A percentile compares a stretch with the other conserved stretches of the same genome.
These are phyloP conservation scores for Tetragonula clypearis DNA, from an alignment of 1,140 invertebrate genomes.

Conservation along the genomic window DNA sequence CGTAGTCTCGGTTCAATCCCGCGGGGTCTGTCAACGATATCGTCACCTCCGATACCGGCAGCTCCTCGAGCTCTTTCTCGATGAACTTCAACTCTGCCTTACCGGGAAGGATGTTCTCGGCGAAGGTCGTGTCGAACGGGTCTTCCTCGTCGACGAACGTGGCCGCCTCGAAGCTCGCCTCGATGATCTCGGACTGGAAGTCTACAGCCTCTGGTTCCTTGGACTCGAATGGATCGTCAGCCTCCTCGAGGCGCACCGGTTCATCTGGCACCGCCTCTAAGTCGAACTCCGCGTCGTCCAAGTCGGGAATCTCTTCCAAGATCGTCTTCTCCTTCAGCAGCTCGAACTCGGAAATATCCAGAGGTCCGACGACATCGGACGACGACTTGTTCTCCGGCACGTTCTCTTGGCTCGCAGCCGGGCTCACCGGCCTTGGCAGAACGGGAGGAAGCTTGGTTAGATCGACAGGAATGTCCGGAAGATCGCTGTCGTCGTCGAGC, in stretches of 20 bases:
- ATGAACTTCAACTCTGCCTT: conserved; percentile 85
- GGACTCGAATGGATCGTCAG: conserved; percentile 75
- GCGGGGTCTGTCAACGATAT: conserved; percentile 77
- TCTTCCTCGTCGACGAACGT: conserved; percentile 84
- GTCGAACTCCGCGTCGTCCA: conserved; percentile 81
- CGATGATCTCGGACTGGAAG: conserved; percentile 74
- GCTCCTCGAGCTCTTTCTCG: conserved; percentile 83
- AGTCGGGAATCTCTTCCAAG: conserved; percentile 78
- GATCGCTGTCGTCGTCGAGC: conserved; percentile 87
- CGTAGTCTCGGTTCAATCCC: conserved; percentile 82
- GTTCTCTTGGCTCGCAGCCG: conserved; percentile 42
- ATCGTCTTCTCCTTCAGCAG: conserved; percentile 76
- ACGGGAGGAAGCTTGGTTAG: conserved; percentile 83
- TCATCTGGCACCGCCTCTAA: conserved; percentile 65
- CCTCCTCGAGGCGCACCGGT: conserved; percentile 68
- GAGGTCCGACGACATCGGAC: conserved; percentile 29
- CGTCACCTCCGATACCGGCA: conserved; percentile 75
- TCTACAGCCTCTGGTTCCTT: conserved; percentile 71
- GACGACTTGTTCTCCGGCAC: conserved; percentile 54
- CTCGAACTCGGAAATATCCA: conserved; percentile 78
- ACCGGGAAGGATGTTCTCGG: conserved; percentile 88
- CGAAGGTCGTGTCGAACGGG: conserved; percentile 94
- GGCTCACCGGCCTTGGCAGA: conserved; percentile 68
- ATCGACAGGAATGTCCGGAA: conserved; percentile 83
- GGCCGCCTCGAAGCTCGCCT: conserved; percentile 77